phyloP scores from a whole-genome alignment of 2,888 invertebrate species.

The Busseola fusca region DNA sequence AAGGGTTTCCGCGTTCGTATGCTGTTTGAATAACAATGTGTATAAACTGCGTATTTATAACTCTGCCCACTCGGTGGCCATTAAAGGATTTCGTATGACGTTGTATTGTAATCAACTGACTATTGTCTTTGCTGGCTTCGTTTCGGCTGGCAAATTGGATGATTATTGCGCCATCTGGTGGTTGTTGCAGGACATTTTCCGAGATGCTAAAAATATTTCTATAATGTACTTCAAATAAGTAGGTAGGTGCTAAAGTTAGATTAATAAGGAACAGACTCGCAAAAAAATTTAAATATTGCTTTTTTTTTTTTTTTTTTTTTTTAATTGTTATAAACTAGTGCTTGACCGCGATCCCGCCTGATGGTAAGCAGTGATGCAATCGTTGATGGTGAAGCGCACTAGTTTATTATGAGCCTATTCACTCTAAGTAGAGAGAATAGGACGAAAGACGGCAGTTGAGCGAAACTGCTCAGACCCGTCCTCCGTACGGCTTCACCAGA shows the following conservation, averaged over 20 bases:
- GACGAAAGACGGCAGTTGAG: too few relatives aligned
- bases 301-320: too few relatives aligned
- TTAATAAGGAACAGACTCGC: neutral
- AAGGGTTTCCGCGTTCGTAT: conserved; percentile 43
- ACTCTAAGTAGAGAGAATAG: too few relatives aligned
- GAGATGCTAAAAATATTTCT: neutral
- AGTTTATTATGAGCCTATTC: too few relatives aligned
- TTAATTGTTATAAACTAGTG: too few relatives aligned
- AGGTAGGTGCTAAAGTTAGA: neutral
- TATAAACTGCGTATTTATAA: conserved; percentile 35
- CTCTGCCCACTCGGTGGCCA: conserved; percentile 26
- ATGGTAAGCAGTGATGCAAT: too few relatives aligned
- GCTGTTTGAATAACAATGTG: conserved; percentile 47
- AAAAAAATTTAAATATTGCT: too few relatives aligned
- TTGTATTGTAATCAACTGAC: conserved; percentile 33
- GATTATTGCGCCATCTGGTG: conserved; percentile 14
- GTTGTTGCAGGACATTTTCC: conserved; percentile 14
- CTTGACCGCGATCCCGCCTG: too few relatives aligned
- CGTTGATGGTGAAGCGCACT: too few relatives aligned
- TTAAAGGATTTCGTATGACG: conserved; percentile 32
- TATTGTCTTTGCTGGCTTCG: conserved; percentile 16
- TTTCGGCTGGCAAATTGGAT: conserved; percentile 22
- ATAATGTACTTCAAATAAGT: neutral
- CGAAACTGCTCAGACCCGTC: too few relatives aligned
- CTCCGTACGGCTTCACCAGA: too few relatives aligned